Evolutionary conservation across 2,113 vertebrate genomes (phyloP), one percentile per base, ranked within the genome.

Genomic region (Sisor rabdophorus): DNA sequence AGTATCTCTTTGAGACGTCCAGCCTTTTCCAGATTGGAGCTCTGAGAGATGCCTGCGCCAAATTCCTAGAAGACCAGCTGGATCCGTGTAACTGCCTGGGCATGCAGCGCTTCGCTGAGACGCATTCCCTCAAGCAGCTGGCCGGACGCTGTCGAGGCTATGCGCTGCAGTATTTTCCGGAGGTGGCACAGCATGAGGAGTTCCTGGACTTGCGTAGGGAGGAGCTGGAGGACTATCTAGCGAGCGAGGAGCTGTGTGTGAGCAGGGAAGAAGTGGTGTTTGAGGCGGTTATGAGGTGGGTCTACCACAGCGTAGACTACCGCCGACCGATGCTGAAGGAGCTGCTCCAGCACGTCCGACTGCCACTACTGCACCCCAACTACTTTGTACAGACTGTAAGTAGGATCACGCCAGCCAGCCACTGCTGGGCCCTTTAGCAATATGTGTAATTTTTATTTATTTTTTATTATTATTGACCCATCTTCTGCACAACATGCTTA

Each of bases 21-120:
- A 98, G 93, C 73, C 95, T 99, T 79, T 99, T 99, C 86, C 98
- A 99, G 90, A 98, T 99, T 59, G 84, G 87, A 6, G 92, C 94
- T 0, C 83, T 99, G 74, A 94, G 97, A 0, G 96, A 98, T 0
- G 98, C 96, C 22, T 98, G 97, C 1, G 97, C 96, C 81, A 98
- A 98, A 81, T 99, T 99, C 86, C 89, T 99, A 71, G 98, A 99
- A 85, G 95, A 97, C 76, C 98, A 99, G 81, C 91, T 99, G 80
- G 97, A 99, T 83, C 96, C 97, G 0, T 98, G 97, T 90, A 99
- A 99, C 64, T 98, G 96, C 87, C 89, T 99, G 79, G 98, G 97
- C 75, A 98, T 99, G 88, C 96, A 98, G 89, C 94, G 93, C 80
- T 99, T 99, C 22, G 97, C 96, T 0, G 96, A 98, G 1, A 92